Percentiles rank a stretch among this genome's conserved stretches.
These are phyloP conservation scores for Podarcis cretensis DNA, from an alignment of 2,113 vertebrate genomes.

Conservation along the genomic window DNA sequence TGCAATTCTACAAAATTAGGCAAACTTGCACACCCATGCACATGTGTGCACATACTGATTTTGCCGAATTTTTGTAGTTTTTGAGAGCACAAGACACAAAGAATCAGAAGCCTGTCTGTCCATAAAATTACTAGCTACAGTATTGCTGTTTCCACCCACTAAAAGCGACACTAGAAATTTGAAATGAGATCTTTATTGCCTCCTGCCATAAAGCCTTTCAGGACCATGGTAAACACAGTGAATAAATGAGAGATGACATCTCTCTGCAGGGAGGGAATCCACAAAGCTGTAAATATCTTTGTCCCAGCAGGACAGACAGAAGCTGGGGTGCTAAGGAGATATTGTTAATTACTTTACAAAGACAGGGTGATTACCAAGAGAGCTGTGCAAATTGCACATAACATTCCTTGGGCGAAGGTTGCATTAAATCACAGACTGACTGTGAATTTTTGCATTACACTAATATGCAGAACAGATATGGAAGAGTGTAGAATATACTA, in stretches of 20 bases:
- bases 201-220: neutral
- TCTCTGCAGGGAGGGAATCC: neutral
- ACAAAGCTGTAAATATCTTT: neutral
- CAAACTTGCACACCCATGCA: neutral
- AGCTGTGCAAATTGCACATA: neutral
- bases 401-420: neutral
- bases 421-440: neutral
- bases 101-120: neutral
- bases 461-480: neutral
- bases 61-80: neutral
- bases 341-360: conserved; percentile 10
- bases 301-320: neutral
- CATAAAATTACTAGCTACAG: neutral
- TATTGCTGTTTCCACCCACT: neutral
- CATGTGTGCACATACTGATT: neutral
- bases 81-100: neutral
- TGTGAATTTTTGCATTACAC: neutral
- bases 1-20: neutral
- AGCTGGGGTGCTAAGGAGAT: neutral
- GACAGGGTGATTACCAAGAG: neutral
- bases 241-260: neutral
- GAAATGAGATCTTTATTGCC: neutral
- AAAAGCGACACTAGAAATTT: neutral
- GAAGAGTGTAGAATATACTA: neutral
- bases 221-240: neutral